A percentile compares a stretch with the other conserved stretches of the same genome.
These are phyloP conservation scores for Hirtodrosophila trivittata DNA, from an alignment of 2,888 invertebrate species.

Conservation along the genomic window DNA sequence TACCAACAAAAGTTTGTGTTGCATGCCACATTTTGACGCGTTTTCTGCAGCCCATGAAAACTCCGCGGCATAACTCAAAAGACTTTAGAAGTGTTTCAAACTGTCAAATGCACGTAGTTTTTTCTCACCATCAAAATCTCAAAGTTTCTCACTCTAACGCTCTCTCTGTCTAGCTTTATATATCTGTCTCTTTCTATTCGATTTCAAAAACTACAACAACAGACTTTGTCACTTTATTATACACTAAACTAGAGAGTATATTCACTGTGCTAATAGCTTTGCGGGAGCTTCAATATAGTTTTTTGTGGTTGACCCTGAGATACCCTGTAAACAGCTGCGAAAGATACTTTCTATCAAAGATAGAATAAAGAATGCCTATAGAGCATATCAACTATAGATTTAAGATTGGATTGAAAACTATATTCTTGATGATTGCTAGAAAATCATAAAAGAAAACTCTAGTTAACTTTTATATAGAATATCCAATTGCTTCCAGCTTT, in stretches of 20 bases:
- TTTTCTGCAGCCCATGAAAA: constrained; percentile 5
- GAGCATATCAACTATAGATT: too few species aligned
- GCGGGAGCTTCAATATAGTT: not conserved
- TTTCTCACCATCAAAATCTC: constrained; percentile 12
- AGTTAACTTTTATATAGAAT: too few species aligned
- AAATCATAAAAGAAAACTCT: too few species aligned
- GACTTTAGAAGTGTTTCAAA: constrained; percentile 68
- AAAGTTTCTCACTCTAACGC: constrained; percentile 1
- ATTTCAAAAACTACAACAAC: constrained; percentile 31
- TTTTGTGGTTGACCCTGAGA: not conserved
- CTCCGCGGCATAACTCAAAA: constrained; percentile 57
- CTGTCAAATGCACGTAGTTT: constrained; percentile 72
- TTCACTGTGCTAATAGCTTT: not conserved
- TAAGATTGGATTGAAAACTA: too few species aligned
- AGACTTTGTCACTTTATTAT: constrained; percentile 58
- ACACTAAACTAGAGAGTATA: constrained; percentile 3
- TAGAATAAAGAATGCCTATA: too few species aligned
- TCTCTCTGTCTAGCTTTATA: constrained; percentile 2
- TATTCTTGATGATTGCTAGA: too few species aligned
- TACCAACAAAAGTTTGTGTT: constrained; percentile 20
- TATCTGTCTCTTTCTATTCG: constrained; percentile 5
- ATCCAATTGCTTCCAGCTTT: too few species aligned
- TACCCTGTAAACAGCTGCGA: too few species aligned
- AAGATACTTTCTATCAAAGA: not conserved
- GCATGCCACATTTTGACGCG: constrained; percentile 45